phyloP scores from a whole-genome alignment of 1,140 invertebrate species.

The Laupala kohalensis region DNA sequence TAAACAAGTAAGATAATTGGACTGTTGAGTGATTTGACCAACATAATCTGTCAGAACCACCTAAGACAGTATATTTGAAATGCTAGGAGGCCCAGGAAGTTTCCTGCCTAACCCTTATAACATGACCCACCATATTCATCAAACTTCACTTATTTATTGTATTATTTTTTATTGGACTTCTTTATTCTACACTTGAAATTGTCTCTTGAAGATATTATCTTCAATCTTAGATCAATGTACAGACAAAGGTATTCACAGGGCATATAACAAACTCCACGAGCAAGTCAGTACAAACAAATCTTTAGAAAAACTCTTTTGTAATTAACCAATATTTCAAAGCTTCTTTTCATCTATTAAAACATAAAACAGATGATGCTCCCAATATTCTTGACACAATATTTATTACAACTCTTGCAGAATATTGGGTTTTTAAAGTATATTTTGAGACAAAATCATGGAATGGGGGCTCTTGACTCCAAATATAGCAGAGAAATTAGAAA shows the following conservation, averaged over 20 bases:
- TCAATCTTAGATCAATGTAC: neutral
- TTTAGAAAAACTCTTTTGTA: neutral
- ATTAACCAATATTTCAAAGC: neutral
- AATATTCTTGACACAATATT: neutral
- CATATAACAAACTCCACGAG: neutral
- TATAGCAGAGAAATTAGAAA: too few species aligned
- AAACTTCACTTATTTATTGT: too few species aligned
- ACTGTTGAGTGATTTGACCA: too few species aligned
- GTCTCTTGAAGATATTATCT: neutral
- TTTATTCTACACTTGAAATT: neutral
- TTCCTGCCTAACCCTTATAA: too few species aligned
- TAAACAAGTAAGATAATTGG: too few species aligned
- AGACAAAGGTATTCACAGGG: neutral
- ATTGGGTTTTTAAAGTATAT: neutral
- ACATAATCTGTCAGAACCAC: too few species aligned
- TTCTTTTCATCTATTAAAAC: neutral
- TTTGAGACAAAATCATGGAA: neutral
- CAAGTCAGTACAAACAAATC: neutral
- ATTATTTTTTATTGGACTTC: neutral
- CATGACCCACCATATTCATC: too few species aligned
- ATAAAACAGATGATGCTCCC: neutral
- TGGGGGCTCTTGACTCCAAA: too few species aligned
- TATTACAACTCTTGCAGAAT: neutral
- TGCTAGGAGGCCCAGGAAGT: too few species aligned
- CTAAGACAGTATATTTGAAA: too few species aligned